Percentiles rank a stretch among this genome's conserved stretches.
These are phyloP conservation scores for Thelaira solivaga DNA, from an alignment of 2,888 invertebrate species.

Conservation along the genomic window DNA sequence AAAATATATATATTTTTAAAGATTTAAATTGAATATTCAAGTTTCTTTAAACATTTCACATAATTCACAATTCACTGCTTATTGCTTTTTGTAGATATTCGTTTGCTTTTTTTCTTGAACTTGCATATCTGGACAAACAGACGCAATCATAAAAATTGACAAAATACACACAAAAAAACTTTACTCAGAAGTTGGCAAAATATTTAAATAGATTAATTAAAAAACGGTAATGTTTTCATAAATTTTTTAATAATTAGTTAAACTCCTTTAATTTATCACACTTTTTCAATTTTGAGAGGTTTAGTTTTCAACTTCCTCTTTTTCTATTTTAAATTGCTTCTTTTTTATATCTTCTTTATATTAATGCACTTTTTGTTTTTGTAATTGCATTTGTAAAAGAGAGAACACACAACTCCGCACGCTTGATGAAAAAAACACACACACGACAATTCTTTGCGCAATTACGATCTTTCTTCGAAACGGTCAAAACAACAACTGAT, in stretches of 20 bases:
- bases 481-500: constrained; percentile 58
- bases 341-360: constrained; percentile 33
- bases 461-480: constrained; percentile 21
- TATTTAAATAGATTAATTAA: background rate
- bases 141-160: constrained; percentile 18
- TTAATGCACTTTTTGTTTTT: constrained; percentile 46
- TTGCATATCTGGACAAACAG: constrained; percentile 9
- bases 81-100: no score
- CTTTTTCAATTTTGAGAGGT: constrained; percentile 7
- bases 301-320: constrained; percentile 47
- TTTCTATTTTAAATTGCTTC: constrained; percentile 21
- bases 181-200: constrained; percentile 11
- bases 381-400: constrained; percentile 52
- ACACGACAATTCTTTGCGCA: background rate
- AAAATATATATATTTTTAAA: no score
- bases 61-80: no score
- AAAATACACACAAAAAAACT: constrained; percentile 17
- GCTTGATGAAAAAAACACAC: constrained; percentile 7
- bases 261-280: constrained; percentile 13
- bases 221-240: constrained; percentile 17
- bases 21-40: no score
- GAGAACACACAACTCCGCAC: constrained; percentile 44
- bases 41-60: no score
- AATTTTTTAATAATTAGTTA: background rate
- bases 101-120: constrained; percentile 16